Evolutionary conservation across 2,113 vertebrate species (phyloP), one percentile per base, ranked within the genome.

Genomic region (Bufo gargarizans): DNA sequence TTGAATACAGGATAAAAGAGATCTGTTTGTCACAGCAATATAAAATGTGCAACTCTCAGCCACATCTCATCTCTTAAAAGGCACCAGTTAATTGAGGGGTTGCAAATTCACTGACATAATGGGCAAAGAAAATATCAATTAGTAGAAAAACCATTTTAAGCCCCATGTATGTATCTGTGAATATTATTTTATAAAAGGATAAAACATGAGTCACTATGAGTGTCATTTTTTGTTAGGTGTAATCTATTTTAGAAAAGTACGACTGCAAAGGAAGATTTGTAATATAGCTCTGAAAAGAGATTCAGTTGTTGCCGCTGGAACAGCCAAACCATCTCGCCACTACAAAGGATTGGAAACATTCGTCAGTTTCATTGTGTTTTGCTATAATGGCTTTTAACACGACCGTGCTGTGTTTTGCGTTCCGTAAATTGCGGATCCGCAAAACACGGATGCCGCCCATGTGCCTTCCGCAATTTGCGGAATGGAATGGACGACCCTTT

Each of bases 1-100:
- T 81, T 81, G 16, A 71, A 55, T 63, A 45, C 5, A 72, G 43
- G 12, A 63, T 76, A 76, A 71, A 84, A 49, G 61, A 77, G 84
- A 77, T 13, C 20, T 77, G 4, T 87, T 71, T 87, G n/a, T 56
- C 16, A 11, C 47, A 55, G 58, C n/a, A 43, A 63, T 45, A 33
- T 69, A 77, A 7, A 49, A 33, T 69, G 9, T 11, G 14, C 77
- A 65, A 12, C n/a, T 12, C n/a, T 43, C 47, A 50, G 53, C 14
- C n/a, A 14, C 76, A 86, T 67, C 47, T 59, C 58, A 47, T 63
- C 19, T 86, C 17, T 80, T 86, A 11, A 56, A 79, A 69, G 65
- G 47, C 59, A 67, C 50, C 49, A 79, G 61, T 80, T 85, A 59
- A 81, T 81, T 81, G 50, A 74, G 22, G 67, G 22, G 50, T 58